A percentile compares a stretch with the other conserved stretches of the same genome.
phyloP scores from a whole-genome alignment of 2,113 vertebrate genomes.

The Nannobrachium achirus region DNA sequence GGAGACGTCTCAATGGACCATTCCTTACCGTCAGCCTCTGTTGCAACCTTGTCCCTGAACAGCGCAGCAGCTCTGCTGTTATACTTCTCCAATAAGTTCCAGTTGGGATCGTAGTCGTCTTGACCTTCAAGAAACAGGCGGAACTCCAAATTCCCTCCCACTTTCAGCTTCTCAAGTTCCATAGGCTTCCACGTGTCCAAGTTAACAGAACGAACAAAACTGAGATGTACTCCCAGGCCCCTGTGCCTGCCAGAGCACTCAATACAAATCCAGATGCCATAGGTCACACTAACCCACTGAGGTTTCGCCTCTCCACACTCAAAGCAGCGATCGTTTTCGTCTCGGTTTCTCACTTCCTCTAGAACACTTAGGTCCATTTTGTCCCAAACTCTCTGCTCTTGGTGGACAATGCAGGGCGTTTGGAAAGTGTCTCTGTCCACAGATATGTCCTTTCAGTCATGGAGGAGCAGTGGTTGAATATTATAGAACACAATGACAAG shows the following conservation, averaged over 20 bases:
- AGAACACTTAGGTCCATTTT: constrained; percentile 94
- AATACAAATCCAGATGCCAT: constrained; percentile 98
- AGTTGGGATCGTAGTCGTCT: constrained; percentile 89
- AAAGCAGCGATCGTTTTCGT: constrained; percentile 95
- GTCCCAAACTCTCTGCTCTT: constrained; percentile 56
- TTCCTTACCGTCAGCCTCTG: constrained; percentile 91
- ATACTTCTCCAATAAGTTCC: constrained; percentile 95
- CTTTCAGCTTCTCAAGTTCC: constrained; percentile 98
- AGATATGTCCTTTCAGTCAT: no score
- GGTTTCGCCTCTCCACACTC: constrained; percentile 97
- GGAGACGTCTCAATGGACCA: constrained; percentile 93
- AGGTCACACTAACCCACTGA: constrained; percentile 98
- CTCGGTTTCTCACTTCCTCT: constrained; percentile 92
- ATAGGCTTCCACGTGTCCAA: constrained; percentile 99
- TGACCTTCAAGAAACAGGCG: constrained; percentile 90
- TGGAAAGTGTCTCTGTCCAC: no score
- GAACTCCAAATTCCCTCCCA: constrained; percentile 91
- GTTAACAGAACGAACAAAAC: constrained; percentile 96
- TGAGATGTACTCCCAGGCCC: constrained; percentile 96
- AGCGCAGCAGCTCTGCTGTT: constrained; percentile 93
- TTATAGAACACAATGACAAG: neutral
- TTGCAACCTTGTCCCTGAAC: constrained; percentile 92
- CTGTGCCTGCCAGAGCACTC: constrained; percentile 98
- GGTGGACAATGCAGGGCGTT: neutral
- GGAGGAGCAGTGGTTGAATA: no score